A percentile compares a stretch with the other conserved stretches of the same genome.
Evolutionary conservation across 2,797 vertebrate species (phyloP).

Genomic region (Arrhamphus sclerolepis): DNA sequence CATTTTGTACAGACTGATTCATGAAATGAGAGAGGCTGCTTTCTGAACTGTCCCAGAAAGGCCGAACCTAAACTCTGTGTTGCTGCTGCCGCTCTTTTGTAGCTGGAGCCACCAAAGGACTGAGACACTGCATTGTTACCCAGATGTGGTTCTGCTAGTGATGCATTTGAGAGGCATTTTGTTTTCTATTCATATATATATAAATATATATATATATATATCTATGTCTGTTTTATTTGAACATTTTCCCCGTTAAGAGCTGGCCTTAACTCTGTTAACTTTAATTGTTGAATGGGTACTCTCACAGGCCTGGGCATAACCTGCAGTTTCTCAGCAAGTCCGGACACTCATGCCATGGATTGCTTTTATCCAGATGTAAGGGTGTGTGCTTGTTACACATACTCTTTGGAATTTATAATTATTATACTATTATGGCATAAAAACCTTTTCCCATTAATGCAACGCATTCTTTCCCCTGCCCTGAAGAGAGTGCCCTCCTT

Average conservation of each 20-base stretch:
- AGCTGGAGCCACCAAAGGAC: slow-evolving; percentile 43
- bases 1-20: slow-evolving; percentile 68
- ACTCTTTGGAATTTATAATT: slow-evolving; percentile 61
- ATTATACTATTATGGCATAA: slow-evolving; percentile 64
- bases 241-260: slow-evolving; percentile 73
- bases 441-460: slow-evolving; percentile 64
- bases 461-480: slow-evolving; percentile 56
- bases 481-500: slow-evolving; percentile 52
- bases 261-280: slow-evolving; percentile 77
- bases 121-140: slow-evolving; percentile 19
- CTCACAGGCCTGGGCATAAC: slow-evolving; percentile 68
- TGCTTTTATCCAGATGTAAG: slow-evolving; percentile 63
- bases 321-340: slow-evolving; percentile 68
- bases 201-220: slow-evolving; percentile 41
- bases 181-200: slow-evolving; percentile 64
- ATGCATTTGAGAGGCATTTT: slow-evolving; percentile 28
- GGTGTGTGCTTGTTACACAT: slow-evolving; percentile 62
- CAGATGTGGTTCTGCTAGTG: slow-evolving; percentile 38
- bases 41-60: slow-evolving; percentile 26
- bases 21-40: slow-evolving; percentile 21
- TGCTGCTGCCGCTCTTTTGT: slow-evolving; percentile 28
- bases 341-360: slow-evolving; percentile 66
- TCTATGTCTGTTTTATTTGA: slow-evolving; percentile 67
- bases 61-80: slow-evolving; percentile 33
- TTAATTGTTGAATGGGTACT: slow-evolving; percentile 70